Evolutionary conservation across 2,888 invertebrate genomes (phyloP).

Genomic region (Drosophila pseudotakahashii): DNA sequence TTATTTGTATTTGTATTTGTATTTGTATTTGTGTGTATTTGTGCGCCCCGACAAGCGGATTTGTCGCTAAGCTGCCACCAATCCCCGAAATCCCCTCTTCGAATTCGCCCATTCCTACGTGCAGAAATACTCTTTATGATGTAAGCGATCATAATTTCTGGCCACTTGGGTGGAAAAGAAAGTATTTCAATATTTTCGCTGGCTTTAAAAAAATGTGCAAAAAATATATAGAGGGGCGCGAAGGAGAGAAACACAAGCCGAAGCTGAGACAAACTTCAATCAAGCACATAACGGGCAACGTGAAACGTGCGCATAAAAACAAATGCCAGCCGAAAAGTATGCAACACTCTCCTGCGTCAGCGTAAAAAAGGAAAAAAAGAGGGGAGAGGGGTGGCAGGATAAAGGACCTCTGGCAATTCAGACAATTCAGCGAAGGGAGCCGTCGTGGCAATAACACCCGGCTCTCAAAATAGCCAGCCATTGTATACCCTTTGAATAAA

Average conservation of each 20-base stretch:
- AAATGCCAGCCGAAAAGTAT: conserved; percentile 65
- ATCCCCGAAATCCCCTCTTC: conserved; percentile 12
- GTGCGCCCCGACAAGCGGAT: conserved; percentile 61
- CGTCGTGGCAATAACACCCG: conserved; percentile 3
- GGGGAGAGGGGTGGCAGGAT: conserved; percentile 16
- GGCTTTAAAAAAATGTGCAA: conserved; percentile 17
- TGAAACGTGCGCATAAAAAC: conserved; percentile 68
- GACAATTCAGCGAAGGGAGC: conserved; percentile 29
- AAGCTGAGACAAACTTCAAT: conserved; percentile 47
- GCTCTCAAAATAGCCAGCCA: conserved; percentile 13
- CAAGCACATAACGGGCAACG: conserved; percentile 50
- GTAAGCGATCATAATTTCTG: conserved; percentile 51
- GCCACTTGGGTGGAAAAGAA: not conserved
- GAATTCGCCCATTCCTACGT: not conserved
- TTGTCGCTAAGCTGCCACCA: conserved; percentile 59
- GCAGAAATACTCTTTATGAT: conserved; percentile 39
- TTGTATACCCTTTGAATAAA: conserved; percentile 17
- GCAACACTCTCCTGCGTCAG: conserved; percentile 67
- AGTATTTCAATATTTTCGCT: conserved; percentile 22
- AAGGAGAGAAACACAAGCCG: no score
- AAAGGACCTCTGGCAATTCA: conserved; percentile 37
- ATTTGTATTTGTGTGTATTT: conserved; percentile 30
- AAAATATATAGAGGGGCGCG: not conserved
- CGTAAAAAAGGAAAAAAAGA: conserved; percentile 41
- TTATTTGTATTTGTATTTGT: conserved; percentile 22